Evolutionary conservation across 2,888 invertebrate species (phyloP).

Genomic region (Zaprionus lineosus): DNA sequence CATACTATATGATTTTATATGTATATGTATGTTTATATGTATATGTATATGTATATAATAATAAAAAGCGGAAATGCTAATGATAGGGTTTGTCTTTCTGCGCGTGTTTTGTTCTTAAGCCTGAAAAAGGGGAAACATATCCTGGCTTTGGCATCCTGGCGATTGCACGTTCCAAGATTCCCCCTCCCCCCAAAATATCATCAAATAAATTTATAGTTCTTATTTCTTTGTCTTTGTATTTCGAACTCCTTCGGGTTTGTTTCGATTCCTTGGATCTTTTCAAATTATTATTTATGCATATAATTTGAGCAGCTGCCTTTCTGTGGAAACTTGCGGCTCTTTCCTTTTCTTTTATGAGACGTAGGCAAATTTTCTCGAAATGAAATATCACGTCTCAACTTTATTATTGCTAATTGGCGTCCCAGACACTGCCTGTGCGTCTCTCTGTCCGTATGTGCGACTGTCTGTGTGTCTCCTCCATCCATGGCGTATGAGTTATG

Average conservation of each 20-base stretch:
- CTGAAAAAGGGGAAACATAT: conserved; percentile 42
- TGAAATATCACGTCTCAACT: conserved; percentile 80
- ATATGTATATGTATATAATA: conserved; percentile 63
- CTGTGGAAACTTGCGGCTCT: conserved; percentile 51
- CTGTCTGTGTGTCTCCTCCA: conserved; percentile 21
- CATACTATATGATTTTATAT: conserved; percentile 4
- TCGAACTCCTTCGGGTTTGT: no score
- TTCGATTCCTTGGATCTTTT: conserved; percentile 25
- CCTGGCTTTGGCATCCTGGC: conserved; percentile 38
- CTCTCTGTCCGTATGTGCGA: conserved; percentile 35
- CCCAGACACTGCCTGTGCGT: neutral
- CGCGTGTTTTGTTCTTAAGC: conserved; percentile 24
- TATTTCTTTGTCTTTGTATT: conserved; percentile 4
- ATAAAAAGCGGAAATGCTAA: conserved; percentile 83
- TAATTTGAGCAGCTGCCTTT: conserved; percentile 79
- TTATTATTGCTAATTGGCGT: conserved; percentile 79
- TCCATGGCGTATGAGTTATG: conserved; percentile 74
- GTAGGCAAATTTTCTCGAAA: conserved; percentile 77
- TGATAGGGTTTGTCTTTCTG: conserved; percentile 78
- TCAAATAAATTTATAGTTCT: conserved; percentile 58
- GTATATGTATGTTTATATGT: neutral
- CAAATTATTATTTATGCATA: conserved; percentile 81
- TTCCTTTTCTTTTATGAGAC: conserved; percentile 54
- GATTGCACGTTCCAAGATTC: conserved; percentile 56
- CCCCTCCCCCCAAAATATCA: conserved; percentile 4